These are phyloP conservation scores for Scomber colias DNA, from an alignment of 2,113 vertebrate species.

Conservation along the genomic window DNA sequence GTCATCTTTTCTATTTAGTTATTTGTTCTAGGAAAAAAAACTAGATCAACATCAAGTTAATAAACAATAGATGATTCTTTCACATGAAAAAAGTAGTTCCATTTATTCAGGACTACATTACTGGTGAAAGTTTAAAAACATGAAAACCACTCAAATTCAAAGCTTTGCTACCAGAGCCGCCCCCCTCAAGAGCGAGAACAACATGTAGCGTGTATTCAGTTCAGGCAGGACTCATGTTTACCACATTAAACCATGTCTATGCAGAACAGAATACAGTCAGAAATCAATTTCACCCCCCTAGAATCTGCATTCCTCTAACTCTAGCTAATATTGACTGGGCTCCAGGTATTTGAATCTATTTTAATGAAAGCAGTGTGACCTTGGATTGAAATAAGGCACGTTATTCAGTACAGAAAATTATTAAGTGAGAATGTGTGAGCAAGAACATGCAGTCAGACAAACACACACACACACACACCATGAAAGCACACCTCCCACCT, in stretches of 20 bases:
- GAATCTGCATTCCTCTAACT: conserved; percentile 58
- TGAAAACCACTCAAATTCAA: not conserved
- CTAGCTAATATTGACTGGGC: conserved; percentile 40
- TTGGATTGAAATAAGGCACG: conserved; percentile 62
- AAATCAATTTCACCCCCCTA: conserved; percentile 56
- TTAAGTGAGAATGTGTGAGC: conserved; percentile 2
- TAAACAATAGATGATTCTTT: not conserved
- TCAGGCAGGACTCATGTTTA: conserved; percentile 39
- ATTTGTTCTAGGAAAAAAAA: not conserved
- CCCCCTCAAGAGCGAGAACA: not conserved
- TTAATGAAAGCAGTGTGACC: conserved; percentile 48
- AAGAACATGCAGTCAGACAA: not conserved
- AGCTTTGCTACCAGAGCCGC: not conserved
- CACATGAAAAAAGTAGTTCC: not conserved
- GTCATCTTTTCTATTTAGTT: too few relatives aligned
- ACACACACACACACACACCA: not conserved
- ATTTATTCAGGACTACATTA: not conserved
- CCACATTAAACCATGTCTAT: conserved; percentile 53
- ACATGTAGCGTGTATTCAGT: not conserved
- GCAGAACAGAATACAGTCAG: conserved; percentile 40
- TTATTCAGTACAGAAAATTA: conserved; percentile 49
- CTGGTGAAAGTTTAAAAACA: not conserved
- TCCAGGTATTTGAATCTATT: conserved; percentile 55
- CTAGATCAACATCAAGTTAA: not conserved
- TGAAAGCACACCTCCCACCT: conserved; percentile 41